Percentiles rank a stretch among this genome's conserved stretches.
These are phyloP conservation scores for Cinclus mexicanus DNA, from an alignment of 2,113 vertebrate genomes.

Conservation along the genomic window DNA sequence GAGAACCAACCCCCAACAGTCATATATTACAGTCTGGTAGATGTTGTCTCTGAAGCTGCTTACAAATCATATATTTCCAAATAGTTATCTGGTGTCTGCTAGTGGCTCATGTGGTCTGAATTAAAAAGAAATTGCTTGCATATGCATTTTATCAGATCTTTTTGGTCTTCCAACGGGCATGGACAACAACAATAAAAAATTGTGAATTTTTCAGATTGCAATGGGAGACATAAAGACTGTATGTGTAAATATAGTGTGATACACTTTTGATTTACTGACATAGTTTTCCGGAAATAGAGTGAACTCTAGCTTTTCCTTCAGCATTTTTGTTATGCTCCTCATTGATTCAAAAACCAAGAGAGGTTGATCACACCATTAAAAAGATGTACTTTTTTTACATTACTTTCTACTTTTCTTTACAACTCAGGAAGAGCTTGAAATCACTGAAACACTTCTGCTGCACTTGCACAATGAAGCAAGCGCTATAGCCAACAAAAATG, in stretches of 20 bases:
- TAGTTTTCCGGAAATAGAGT: not conserved
- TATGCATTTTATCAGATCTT: slow-evolving; percentile 48
- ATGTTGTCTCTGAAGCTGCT: not conserved
- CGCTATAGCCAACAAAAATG: rapidly evolving
- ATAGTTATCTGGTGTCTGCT: not conserved
- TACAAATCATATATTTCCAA: not conserved
- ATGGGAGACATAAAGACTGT: not conserved
- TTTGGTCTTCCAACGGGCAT: not conserved
- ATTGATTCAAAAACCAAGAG: not conserved
- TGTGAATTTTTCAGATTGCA: not conserved
- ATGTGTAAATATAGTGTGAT: not conserved
- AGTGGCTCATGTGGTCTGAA: not conserved
- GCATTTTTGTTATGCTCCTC: not conserved
- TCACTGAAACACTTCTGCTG: not conserved
- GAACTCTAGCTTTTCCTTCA: not conserved
- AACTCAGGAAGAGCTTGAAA: not conserved
- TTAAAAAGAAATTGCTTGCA: not conserved
- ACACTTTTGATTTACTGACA: not conserved
- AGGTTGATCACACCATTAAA: not conserved
- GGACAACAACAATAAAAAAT: not conserved
- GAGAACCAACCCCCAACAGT: too few species aligned
- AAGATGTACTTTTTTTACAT: not conserved
- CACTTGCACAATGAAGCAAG: not conserved
- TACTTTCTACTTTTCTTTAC: not conserved
- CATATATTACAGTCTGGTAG: not conserved